Base-by-base conservation (phyloP, 2,888 invertebrate genomes). In the Chorisops tibialis region DNA sequence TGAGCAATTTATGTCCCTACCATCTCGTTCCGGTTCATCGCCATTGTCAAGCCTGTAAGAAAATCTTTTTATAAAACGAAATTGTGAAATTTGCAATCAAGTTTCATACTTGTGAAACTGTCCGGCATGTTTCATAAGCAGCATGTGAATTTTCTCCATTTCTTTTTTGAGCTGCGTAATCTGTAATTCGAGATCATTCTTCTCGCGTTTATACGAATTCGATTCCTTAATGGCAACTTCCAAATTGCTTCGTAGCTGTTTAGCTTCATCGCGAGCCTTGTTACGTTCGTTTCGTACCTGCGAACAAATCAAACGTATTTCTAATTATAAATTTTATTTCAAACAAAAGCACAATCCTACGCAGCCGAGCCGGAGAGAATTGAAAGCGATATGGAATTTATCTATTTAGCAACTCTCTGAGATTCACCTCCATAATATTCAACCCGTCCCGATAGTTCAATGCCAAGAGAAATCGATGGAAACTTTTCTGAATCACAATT, bases 281-380 rank as follows among this genome's bases (percentile, higher is more conserved):
- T 97, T 97, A 21, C 96, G 83, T 79, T 97, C 97, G 74, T 89
- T 93, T 59, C 96, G 85, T 69, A 91, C 88, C 82, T 82, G 30
- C 18, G 6, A 30, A 30, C 30, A 2, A 30, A 30, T 30, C 30
- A 30, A 30, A 2, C 9, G 5, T 5, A 30, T 30, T 30, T 30
- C 9, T 9, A 30, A 9, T 30, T 30, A 30, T 9, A 30, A 30
- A 30, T 7, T 9, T 30, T 30, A 30, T 30, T 30, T 2, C 30
- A 7, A 7, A 30, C 30, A 30, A 9, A 30, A 5, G 30, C 30
- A 2, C 30, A 30, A n/a, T n/a, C n/a, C n/a, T n/a, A n/a, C n/a
- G n/a, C n/a, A n/a, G n/a, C n/a, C n/a, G n/a, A n/a, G n/a, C n/a
- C n/a, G n/a, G n/a, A n/a, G n/a, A n/a, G n/a, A n/a, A n/a, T n/a